Evolutionary conservation across 2,797 vertebrate genomes (phyloP), one percentile per base, ranked within the genome.

Genomic region (Anguilla obscura): DNA sequence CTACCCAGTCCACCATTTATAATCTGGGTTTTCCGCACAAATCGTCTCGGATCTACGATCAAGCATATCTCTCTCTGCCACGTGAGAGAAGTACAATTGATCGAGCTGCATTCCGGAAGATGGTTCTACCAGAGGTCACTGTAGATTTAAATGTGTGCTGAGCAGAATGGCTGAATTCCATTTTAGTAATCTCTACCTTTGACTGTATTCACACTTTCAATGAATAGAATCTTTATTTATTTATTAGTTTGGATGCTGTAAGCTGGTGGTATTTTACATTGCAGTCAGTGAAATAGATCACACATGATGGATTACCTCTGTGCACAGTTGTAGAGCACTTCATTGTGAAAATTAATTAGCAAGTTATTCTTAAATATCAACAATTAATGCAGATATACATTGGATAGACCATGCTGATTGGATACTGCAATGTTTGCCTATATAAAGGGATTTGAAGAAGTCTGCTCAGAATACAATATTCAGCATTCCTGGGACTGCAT

Each of bases 21-120:
- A 86, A 88, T 40, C 69, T 33, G 18, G 50, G 8, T 79, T 76
- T 84, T 69, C 18, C 2, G 14, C 50, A 7, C 30, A 79, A 16
- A 18, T 60, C 21, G 8, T 60, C 54, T 85, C 71, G 24, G 69
- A 88, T 88, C 85, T 88, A 88, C 56, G 54, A 85, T 86, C 54
- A 82, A 27, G 71, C 69, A 63, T 30, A 60, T 30, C 84, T 82
- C 84, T 80, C 14, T 82, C 54, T 36, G 52, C 79, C 87, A 86
- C 54, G 18, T 86, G 36, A 58, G 33, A 50, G 40, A 86, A 88
- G 60, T n/a, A 18, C 54, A n/a, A 36, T 58, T 86, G 87, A 27
- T 16, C 18, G 50, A 48, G 33, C 30, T 21, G 21, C 30, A 27
- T 30, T 50, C 5, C 8, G 1, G 54, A 50, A 52, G 52, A 27